A percentile compares a stretch with the other conserved stretches of the same genome.
Evolutionary conservation across 2,888 invertebrate genomes (phyloP).

Genomic region (Drosophila leonis): DNA sequence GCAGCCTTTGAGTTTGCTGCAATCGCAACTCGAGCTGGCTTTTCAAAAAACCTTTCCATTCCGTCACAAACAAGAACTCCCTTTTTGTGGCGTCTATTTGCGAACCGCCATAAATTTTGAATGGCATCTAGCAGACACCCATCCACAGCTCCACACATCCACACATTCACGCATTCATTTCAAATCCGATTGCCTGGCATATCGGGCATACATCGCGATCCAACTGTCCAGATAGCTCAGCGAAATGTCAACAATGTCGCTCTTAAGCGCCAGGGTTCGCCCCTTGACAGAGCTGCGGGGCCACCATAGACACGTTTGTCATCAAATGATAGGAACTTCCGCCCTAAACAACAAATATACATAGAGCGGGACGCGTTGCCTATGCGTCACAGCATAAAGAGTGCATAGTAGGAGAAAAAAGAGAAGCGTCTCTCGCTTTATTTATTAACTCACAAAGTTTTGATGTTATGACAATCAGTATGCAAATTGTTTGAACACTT

Average conservation of each 20-base stretch:
- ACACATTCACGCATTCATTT: constrained; percentile 30
- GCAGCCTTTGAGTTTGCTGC: not conserved
- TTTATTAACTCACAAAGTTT: constrained; percentile 38
- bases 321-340: constrained; percentile 44
- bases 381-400: constrained; percentile 51
- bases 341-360: constrained; percentile 35
- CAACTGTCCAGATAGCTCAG: constrained; percentile 67
- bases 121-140: constrained; percentile 26
- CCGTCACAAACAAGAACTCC: constrained; percentile 24
- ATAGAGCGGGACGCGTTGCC: constrained; percentile 15
- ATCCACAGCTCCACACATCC: constrained; percentile 10
- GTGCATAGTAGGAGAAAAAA: constrained; percentile 14
- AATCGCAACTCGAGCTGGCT: not conserved
- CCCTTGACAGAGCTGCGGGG: constrained; percentile 19
- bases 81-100: constrained; percentile 26
- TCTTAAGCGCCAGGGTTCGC: constrained; percentile 51
- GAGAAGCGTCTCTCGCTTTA: constrained; percentile 29
- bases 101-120: constrained; percentile 43
- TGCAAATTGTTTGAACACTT: constrained; percentile 35
- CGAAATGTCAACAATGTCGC: constrained; percentile 69
- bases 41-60: constrained; percentile 3
- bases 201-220: constrained; percentile 52
- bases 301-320: constrained; percentile 27
- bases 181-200: constrained; percentile 45
- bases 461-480: constrained; percentile 33